Base-by-base conservation (phyloP, 2,888 invertebrate species). In the Meghimatium bilineatum region DNA sequence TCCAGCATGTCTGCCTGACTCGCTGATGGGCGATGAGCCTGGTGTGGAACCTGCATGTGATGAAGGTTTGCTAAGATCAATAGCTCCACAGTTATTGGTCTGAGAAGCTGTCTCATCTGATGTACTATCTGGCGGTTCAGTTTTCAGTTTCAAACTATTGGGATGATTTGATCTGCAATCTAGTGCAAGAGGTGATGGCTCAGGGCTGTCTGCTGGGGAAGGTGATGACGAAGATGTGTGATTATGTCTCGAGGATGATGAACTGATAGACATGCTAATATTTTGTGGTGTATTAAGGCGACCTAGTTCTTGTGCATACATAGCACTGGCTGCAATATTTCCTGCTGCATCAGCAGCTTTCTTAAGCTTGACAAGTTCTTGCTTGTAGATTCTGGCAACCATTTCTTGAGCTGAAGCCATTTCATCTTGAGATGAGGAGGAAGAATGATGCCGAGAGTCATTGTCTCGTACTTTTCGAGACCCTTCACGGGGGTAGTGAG, bases 271-370 rank as follows among this genome's bases (percentile, higher is more conserved):
- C 75, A 75, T 66, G 44, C 32, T 44, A 29, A 36, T 67, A 29
- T 78, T 83, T 32, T 56, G 38, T 34, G 66, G 34, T 23, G 17
- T 67, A 52, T 78, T 97, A 88, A 98, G 95, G 93, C 98, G 97
- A 91, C 97, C 96, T 87, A 99, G 95, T 94, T 99, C 98, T 87
- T 98, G 96, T 93, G 97, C 97, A 94, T 98, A 98, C 44, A 97
- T 97, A 92, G 97, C 97, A 84, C 91, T 90, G 74, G 93, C 93
- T 52, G 93, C 92, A 44, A 93, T 87, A 85, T 93, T 93, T 38
- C 93, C 93, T 32, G 91, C 91, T 83, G 89, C 90, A 82, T 93
- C 92, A 0, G 93, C 93, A 44, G 92, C 91, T 63, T 90, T 97
- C 96, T 98, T 97, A 82, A 99, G 95, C 93, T 98, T 98, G 85